phyloP scores from a whole-genome alignment of 2,888 invertebrate species.

The Miltochrista miniata region DNA sequence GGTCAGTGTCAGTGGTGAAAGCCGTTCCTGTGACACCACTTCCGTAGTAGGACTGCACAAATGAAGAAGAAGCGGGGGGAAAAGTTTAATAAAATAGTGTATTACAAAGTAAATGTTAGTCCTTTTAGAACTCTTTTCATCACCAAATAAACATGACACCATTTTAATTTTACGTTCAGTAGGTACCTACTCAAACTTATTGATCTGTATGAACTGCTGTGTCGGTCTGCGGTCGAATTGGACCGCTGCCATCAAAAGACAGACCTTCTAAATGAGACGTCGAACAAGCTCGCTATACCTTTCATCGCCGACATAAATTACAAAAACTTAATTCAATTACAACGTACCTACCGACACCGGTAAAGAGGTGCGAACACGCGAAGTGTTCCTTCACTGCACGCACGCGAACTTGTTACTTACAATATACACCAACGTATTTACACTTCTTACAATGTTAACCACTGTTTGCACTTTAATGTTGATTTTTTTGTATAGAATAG shows the following conservation, averaged over 20 bases:
- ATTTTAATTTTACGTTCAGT: no score
- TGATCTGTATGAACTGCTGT: no score
- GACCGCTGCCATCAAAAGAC: neutral
- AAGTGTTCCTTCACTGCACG: constrained; percentile 30
- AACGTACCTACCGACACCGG: constrained; percentile 21
- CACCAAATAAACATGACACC: no score
- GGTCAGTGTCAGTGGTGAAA: neutral
- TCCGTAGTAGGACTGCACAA: neutral
- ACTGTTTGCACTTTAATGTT: no score
- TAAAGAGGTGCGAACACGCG: constrained; percentile 55
- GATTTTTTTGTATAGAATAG: no score
- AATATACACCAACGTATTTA: constrained; percentile 19
- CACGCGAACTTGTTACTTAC: constrained; percentile 37
- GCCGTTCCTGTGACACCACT: neutral
- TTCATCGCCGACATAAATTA: constrained; percentile 14
- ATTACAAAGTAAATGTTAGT: no score
- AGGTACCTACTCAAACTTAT: no score
- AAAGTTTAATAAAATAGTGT: no score
- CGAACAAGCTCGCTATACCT: neutral
- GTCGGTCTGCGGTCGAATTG: neutral
- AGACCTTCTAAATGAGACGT: neutral
- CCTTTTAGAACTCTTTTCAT: neutral
- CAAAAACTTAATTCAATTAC: constrained; percentile 49
- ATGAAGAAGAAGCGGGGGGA: no score
- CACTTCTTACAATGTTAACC: no score